Evolutionary conservation across 2,113 vertebrate species (phyloP).

Genomic region (Cyrtonyx montezumae): DNA sequence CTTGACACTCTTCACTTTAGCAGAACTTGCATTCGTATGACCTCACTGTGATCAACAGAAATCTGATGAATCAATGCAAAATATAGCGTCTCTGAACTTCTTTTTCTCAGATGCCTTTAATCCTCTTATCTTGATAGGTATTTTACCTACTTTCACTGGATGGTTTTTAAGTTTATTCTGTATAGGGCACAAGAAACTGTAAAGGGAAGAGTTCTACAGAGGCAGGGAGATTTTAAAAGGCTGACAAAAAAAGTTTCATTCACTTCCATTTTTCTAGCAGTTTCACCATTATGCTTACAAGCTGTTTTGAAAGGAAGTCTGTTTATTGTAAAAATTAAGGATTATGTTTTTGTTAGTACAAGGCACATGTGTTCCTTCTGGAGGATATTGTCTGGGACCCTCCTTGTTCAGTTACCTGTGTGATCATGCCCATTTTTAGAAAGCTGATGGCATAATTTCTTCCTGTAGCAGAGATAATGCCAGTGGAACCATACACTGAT

Average conservation of each 20-base stretch:
- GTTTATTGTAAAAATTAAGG: background rate
- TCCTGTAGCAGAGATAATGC: background rate
- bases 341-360: background rate
- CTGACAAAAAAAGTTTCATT: background rate
- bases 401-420: background rate
- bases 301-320: background rate
- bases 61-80: background rate
- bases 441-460: background rate
- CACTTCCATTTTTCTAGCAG: background rate
- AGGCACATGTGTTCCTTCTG: background rate
- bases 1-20: background rate
- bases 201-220: background rate
- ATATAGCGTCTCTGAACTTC: background rate
- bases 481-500: background rate
- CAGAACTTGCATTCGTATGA: background rate
- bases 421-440: background rate
- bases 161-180: background rate
- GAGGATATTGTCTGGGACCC: background rate
- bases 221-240: background rate
- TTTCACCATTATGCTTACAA: background rate
- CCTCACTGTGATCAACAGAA: background rate
- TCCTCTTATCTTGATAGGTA: background rate
- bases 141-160: background rate
- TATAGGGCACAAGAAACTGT: background rate
- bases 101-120: background rate